These are phyloP conservation scores for Drosophila hydei DNA, from an alignment of 1,140 invertebrate genomes.

Conservation along the genomic window DNA sequence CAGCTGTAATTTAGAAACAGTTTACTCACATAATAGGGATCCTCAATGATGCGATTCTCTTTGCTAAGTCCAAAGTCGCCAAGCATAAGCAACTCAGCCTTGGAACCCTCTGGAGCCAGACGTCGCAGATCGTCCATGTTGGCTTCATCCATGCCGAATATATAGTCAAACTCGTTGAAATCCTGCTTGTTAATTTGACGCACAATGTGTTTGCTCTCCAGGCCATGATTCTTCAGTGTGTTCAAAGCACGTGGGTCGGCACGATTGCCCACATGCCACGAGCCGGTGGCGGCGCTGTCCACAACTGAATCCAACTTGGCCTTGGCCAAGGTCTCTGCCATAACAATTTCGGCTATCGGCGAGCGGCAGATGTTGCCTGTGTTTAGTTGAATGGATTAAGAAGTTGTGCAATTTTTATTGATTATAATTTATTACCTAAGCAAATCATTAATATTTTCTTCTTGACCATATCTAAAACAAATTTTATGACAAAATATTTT, in stretches of 20 bases:
- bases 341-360: slow-evolving; percentile 96
- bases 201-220: slow-evolving; percentile 90
- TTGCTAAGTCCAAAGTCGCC: slow-evolving; percentile 91
- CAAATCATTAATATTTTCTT: slow-evolving; percentile 85
- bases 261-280: slow-evolving; percentile 92
- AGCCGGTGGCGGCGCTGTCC: slow-evolving; percentile 94
- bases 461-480: slow-evolving; percentile 52
- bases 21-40: slow-evolving; percentile 93
- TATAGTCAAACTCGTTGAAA: slow-evolving; percentile 92
- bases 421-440: slow-evolving; percentile 81
- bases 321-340: slow-evolving; percentile 89
- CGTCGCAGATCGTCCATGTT: slow-evolving; percentile 90
- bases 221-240: slow-evolving; percentile 89
- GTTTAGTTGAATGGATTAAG: slow-evolving; percentile 35
- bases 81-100: slow-evolving; percentile 90
- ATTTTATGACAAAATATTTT: neutral
- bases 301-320: slow-evolving; percentile 86
- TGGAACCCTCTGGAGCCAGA: slow-evolving; percentile 86
- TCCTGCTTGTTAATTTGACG: slow-evolving; percentile 90
- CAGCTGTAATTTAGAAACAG: neutral
- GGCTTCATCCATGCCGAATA: slow-evolving; percentile 95
- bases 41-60: slow-evolving; percentile 91
- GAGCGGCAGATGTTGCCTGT: slow-evolving; percentile 97
- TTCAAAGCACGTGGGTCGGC: slow-evolving; percentile 91
- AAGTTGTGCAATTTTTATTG: neutral